Percentiles rank a stretch among this genome's conserved stretches.
phyloP scores from a whole-genome alignment of 53 echinoderm and acorn worm genomes.

The Stichopus horrens region DNA sequence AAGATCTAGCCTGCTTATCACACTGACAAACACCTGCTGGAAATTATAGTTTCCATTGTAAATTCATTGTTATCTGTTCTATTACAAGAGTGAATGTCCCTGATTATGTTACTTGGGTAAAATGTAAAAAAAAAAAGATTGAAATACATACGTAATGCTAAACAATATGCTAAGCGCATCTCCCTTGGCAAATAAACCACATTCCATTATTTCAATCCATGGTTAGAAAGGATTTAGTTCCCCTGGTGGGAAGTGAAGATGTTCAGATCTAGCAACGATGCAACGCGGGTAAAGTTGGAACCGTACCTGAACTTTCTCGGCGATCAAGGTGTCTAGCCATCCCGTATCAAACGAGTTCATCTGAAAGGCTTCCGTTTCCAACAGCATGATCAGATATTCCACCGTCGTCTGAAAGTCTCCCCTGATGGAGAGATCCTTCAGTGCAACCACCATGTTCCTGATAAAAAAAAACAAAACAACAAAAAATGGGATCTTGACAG shows the following conservation, averaged over 20 bases:
- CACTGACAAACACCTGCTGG: too few relatives aligned
- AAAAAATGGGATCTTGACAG: too few relatives aligned
- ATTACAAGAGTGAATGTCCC: too few relatives aligned
- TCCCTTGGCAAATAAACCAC: neutral
- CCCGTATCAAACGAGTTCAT: conserved; percentile 86
- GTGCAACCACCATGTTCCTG: conserved; percentile 97
- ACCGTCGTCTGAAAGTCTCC: conserved; percentile 98
- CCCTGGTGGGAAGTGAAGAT: neutral
- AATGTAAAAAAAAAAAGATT: too few relatives aligned
- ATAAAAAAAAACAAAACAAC: neutral
- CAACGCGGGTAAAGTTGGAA: neutral
- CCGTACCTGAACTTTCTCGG: conserved; percentile 93
- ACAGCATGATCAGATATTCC: conserved; percentile 91
- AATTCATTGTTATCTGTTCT: too few relatives aligned
- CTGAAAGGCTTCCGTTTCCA: conserved; percentile 92
- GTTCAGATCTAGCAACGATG: neutral
- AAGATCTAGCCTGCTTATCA: too few relatives aligned
- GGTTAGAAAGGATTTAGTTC: neutral
- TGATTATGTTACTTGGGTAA: too few relatives aligned
- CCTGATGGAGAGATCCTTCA: conserved; percentile 95
- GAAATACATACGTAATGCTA: too few relatives aligned
- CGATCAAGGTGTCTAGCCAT: conserved; percentile 91
- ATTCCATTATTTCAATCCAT: too few relatives aligned
- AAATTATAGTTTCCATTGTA: too few relatives aligned
- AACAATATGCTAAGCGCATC: too few relatives aligned